Evolutionary conservation across 2,797 vertebrate genomes (phyloP), one percentile per base, ranked within the genome.

Genomic region (Phoebastria nigripes): DNA sequence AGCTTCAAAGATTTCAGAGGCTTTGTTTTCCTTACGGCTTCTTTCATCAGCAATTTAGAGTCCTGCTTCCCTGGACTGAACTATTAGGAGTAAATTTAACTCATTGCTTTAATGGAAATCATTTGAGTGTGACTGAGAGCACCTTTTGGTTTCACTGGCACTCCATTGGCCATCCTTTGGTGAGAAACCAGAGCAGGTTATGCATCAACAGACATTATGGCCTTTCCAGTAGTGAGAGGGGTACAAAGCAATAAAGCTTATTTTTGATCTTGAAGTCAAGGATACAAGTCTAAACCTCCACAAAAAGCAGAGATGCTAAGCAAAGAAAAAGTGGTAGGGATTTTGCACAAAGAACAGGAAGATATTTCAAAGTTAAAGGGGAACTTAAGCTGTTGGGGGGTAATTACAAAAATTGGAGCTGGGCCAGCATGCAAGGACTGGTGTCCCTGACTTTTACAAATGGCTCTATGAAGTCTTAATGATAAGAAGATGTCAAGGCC

Each of bases 381-480:
- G 25, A 91, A 80, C 89, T 96, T 52, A 89, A 91, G 6, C 31
- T 89, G 41, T 82, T 0, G 0, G 63, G 52, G 44, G 82, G 29
- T 80, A 93, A 92, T 87, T 87, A 80, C 22, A 59, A 58, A 76
- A 91, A 31, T 26, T 88, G 82, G 82, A 93, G 26, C 42, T 71
- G 56, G 61, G 72, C 79, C 82, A 94, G 35, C 21, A 37, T 65
- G 35, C 37, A 80, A 87, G 19, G 47, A 39, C 44, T 77, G 59
- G 11, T 82, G 52, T 80, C 41, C 47, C 52, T 87, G 84, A 83
- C 74, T 90, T 89, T 91, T 78, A 88, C 26, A 87, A 89, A 91
- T 74, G n/a, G 18, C 33, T 76, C 51, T 62, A 72, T 94, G 94
- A 96, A 96, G 96, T 89, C 86, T 93, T 95, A 93, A 94, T 86